Evolutionary conservation across 2,888 invertebrate genomes (phyloP), one percentile per base, ranked within the genome.

Genomic region (Chouioia cunea): DNA sequence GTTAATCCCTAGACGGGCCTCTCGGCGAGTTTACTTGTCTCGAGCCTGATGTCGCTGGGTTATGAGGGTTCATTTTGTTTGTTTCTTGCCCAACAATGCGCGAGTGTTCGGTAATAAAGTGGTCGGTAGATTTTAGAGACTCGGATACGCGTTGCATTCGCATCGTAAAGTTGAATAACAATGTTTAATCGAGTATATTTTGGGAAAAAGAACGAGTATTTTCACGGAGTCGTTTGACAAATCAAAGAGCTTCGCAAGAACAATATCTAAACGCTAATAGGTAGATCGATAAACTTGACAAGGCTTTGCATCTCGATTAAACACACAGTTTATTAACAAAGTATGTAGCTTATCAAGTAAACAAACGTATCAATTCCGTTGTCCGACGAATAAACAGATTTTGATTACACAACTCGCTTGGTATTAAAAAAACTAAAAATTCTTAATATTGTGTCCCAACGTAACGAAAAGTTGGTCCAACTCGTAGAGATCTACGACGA

Each of bases 1-100:
- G 46, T 15, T 23, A 27, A 54, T 71, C 77, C 76, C 78, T 74
- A 74, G 78, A 76, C 78, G 73, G 76, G 46, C n/a, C 47, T 47
- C 47, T 75, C 76, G 76, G 76, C 74, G 76, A 76, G 76, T 75
- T 76, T 74, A 20, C 16, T 6, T 59, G 16, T 59, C 43, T 48
- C 20, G 59, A n/a, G 44, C n/a, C 27, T 15, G 27, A 46, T 59
- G 22, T 47, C 12, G 36, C 6, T 6, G 36, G 36, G 36, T 36
- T 36, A 36, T 36, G 10, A 36, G 10, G 10, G 10, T 36, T 36
- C 10, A 10, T 6, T 50, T 50, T 8, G 3, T 50, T 10, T 50
- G n/a, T n/a, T 48, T 48, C 18, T 48, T 16, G 4, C 3, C 36
- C 36, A 10, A 6, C 10, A 10, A 6, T 36, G 1, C 10, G 1